Conservation (phyloP, 2,113 vertebrate genomes). For the Lutjanus erythropterus region DNA sequence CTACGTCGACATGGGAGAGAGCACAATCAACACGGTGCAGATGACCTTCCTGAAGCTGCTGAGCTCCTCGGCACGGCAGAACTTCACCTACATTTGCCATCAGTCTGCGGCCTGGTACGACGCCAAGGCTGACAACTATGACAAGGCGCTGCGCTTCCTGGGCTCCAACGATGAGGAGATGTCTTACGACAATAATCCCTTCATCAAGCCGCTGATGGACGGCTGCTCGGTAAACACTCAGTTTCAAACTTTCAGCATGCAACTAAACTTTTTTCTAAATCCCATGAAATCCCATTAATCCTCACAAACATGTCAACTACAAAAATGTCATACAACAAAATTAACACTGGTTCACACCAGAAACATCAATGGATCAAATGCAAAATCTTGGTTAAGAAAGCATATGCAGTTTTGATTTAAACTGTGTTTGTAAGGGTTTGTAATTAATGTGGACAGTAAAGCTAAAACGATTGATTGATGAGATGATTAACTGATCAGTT, state of each 20-base stretch:
- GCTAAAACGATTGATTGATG: background rate
- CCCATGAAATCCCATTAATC: slow-evolving; percentile 42
- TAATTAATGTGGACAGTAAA: background rate
- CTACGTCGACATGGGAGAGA: slow-evolving; percentile 91
- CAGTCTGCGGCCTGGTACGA: slow-evolving; percentile 97
- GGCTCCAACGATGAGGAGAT: slow-evolving; percentile 98
- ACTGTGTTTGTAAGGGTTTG: background rate
- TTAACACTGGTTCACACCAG: background rate
- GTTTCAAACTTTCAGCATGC: slow-evolving; percentile 32
- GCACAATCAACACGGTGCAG: slow-evolving; percentile 92
- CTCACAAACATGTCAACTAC: slow-evolving; percentile 27
- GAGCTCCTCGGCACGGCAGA: slow-evolving; percentile 95
- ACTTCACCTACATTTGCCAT: slow-evolving; percentile 98
- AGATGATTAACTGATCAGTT: background rate
- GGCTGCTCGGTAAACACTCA: slow-evolving; percentile 91
- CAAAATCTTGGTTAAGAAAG: background rate
- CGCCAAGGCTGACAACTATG: slow-evolving; percentile 88
- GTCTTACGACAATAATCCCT: slow-evolving; percentile 96
- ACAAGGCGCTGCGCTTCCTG: slow-evolving; percentile 95
- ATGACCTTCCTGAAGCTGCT: slow-evolving; percentile 99
- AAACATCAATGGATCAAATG: background rate
- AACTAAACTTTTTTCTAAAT: slow-evolving; percentile 36
- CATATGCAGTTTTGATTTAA: background rate
- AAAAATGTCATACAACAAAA: background rate
- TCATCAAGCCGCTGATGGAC: slow-evolving; percentile 92